Evolutionary conservation across 2,888 invertebrate genomes (phyloP).

Genomic region (Didymodactylos carnosus): DNA sequence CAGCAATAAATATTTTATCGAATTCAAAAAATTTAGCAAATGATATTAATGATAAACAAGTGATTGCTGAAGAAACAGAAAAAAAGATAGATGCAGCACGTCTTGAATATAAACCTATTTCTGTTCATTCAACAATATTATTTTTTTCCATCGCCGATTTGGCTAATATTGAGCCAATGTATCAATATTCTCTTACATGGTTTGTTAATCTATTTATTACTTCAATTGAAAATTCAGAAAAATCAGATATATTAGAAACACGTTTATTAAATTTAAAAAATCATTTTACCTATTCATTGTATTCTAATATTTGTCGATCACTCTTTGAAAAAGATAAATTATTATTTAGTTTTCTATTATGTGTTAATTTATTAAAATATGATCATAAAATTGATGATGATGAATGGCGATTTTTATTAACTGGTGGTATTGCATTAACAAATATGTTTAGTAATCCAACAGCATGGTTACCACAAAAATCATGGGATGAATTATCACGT

Average conservation of each 20-base stretch:
- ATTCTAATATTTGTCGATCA: slow-evolving; percentile 36
- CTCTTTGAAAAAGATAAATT: slow-evolving; percentile 38
- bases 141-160: slow-evolving; percentile 38
- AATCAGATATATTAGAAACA: slow-evolving; percentile 27
- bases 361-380: slow-evolving; percentile 34
- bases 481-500: slow-evolving; percentile 42
- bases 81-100: slow-evolving; percentile 35
- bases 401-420: slow-evolving; percentile 67
- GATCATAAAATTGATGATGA: slow-evolving; percentile 35
- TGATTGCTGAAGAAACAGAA: slow-evolving; percentile 35
- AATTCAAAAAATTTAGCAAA: slow-evolving; percentile 36
- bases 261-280: slow-evolving; percentile 29
- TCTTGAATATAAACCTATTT: slow-evolving; percentile 34
- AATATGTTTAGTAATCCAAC: slow-evolving; percentile 56
- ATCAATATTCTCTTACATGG: slow-evolving; percentile 38
- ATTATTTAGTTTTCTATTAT: slow-evolving; percentile 36
- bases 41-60: slow-evolving; percentile 37
- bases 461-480: slow-evolving; percentile 55
- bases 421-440: slow-evolving; percentile 60
- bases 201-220: slow-evolving; percentile 36
- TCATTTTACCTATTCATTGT: slow-evolving; percentile 36
- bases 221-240: slow-evolving; percentile 36
- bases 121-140: slow-evolving; percentile 35
- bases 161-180: slow-evolving; percentile 38
- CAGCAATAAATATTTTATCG: slow-evolving; percentile 36